These are phyloP conservation scores for Colaptes auratus DNA, from an alignment of 2,113 vertebrate species.

Conservation along the genomic window DNA sequence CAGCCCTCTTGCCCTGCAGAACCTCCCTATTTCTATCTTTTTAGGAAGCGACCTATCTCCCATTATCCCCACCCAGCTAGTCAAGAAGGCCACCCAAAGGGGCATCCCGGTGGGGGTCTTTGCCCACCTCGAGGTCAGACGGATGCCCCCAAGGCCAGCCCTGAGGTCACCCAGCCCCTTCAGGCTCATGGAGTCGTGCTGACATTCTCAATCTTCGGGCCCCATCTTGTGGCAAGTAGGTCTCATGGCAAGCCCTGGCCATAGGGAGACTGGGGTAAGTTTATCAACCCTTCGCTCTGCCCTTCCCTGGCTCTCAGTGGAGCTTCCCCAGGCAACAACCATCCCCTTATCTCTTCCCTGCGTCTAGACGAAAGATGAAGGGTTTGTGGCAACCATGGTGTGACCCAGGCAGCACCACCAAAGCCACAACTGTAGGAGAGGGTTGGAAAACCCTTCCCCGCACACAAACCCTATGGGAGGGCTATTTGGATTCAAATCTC, in stretches of 20 bases:
- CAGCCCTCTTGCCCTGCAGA: too few relatives aligned
- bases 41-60: rapidly evolving
- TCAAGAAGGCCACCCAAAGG: background rate
- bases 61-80: rapidly evolving
- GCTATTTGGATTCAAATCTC: rapidly evolving
- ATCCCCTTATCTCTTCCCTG: background rate
- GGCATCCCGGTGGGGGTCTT: rapidly evolving
- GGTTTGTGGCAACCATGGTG: rapidly evolving
- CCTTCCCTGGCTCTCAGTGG: background rate
- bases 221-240: background rate
- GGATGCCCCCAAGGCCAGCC: rapidly evolving
- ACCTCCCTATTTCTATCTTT: background rate
- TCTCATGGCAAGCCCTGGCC: rapidly evolving
- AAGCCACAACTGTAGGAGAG: rapidly evolving
- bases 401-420: rapidly evolving
- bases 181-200: rapidly evolving
- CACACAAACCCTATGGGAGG: rapidly evolving
- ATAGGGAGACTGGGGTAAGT: rapidly evolving
- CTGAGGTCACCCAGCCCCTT: rapidly evolving
- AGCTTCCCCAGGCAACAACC: background rate
- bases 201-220: background rate
- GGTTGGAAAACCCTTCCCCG: background rate
- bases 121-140: too few relatives aligned
- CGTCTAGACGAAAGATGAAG: rapidly evolving
- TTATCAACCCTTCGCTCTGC: background rate